A percentile compares a stretch with the other conserved stretches of the same genome.
phyloP scores from a whole-genome alignment of 35 echinoderm and acorn worm species.

The Apostichopus californicus region DNA sequence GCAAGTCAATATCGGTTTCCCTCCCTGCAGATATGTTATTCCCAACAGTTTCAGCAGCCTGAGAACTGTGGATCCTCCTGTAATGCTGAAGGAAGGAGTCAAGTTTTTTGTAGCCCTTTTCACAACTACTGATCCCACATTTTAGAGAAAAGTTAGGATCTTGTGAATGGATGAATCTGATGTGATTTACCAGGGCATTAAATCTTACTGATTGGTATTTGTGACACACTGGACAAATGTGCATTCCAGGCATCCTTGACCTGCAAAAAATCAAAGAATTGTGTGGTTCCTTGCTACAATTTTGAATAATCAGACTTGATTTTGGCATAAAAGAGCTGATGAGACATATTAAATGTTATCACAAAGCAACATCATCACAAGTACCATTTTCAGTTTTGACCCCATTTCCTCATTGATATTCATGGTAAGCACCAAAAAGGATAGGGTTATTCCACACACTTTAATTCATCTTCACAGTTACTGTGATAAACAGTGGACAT shows the following conservation, averaged over 20 bases:
- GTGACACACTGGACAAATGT: constrained; percentile 4
- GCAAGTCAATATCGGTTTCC: background rate
- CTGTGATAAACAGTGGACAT: too few relatives aligned
- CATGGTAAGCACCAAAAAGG: too few relatives aligned
- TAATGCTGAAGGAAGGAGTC: constrained; percentile 7
- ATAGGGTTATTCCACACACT: too few relatives aligned
- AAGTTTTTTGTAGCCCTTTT: background rate
- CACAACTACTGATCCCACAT: background rate
- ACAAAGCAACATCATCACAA: too few relatives aligned
- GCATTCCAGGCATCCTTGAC: background rate
- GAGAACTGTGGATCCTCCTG: background rate
- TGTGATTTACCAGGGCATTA: constrained; percentile 4
- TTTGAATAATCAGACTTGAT: too few relatives aligned
- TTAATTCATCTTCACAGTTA: too few relatives aligned
- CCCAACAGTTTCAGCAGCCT: background rate
- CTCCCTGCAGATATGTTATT: background rate
- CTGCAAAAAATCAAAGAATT: background rate
- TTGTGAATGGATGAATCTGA: constrained; percentile 22
- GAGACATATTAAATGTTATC: too few relatives aligned
- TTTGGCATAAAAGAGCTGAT: too few relatives aligned
- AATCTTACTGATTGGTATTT: constrained; percentile 3
- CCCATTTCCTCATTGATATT: too few relatives aligned
- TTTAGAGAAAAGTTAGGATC: constrained; percentile 19
- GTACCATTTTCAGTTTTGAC: too few relatives aligned
- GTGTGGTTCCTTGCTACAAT: too few relatives aligned